Percentiles rank a stretch among this genome's conserved stretches.
These are phyloP conservation scores for Catostylus mosaicus DNA, from an alignment of 30 jellyfish, hydroid and myxozoan genomes.

Conservation along the genomic window DNA sequence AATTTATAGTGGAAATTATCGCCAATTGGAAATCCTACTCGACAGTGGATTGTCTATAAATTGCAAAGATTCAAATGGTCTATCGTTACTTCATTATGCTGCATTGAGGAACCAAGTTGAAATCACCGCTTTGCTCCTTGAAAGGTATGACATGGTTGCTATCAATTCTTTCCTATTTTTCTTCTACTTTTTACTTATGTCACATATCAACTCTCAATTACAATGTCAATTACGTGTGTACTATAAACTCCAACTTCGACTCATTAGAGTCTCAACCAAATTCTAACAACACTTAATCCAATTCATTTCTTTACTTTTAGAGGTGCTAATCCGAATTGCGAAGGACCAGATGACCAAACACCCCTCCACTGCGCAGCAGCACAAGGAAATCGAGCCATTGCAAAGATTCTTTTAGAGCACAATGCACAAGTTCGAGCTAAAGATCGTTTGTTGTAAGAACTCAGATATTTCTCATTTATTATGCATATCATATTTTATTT, in stretches of 20 bases:
- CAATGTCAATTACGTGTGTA: too few species aligned
- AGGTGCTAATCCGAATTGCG: conserved; percentile 96
- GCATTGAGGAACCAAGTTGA: conserved; percentile 65
- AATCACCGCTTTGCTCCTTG: conserved; percentile 73
- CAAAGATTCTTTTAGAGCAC: conserved; percentile 75
- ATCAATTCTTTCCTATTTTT: too few species aligned
- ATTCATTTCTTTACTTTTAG: conserved; percentile 44
- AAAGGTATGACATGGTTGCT: conserved; percentile 63
- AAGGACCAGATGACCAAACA: conserved; percentile 95
- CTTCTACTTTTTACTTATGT: too few species aligned
- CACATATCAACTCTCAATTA: not conserved
- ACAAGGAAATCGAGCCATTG: conserved; percentile 83
- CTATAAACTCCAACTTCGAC: too few species aligned
- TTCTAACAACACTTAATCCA: too few species aligned
- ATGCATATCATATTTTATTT: too few species aligned
- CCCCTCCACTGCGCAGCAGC: conserved; percentile 98
- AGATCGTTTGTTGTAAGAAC: conserved; percentile 88
- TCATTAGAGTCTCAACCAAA: too few species aligned
- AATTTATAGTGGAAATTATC: conserved; percentile 63
- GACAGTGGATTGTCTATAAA: conserved; percentile 82
- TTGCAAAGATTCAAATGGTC: conserved; percentile 57
- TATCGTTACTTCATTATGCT: conserved; percentile 86
- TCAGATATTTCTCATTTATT: too few species aligned
- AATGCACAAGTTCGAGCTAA: conserved; percentile 95
- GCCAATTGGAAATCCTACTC: conserved; percentile 57